phyloP scores from a whole-genome alignment of 2,888 invertebrate genomes.

The Agrochola lychnidis region DNA sequence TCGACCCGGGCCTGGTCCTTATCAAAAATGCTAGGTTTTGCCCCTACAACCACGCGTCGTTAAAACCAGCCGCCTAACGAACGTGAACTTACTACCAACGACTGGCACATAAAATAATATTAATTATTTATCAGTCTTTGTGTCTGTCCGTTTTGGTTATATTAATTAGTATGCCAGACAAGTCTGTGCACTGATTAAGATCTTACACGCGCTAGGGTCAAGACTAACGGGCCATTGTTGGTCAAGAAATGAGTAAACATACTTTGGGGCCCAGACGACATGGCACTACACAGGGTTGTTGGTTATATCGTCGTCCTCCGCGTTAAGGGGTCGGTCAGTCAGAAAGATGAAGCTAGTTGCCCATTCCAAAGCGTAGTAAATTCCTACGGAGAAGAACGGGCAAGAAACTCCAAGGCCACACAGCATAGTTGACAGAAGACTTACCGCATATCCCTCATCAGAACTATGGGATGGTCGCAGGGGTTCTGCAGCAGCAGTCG shows the following conservation, averaged over 20 bases:
- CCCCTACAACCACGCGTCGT: neutral
- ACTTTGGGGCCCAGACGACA: neutral
- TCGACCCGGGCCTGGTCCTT: too few relatives aligned
- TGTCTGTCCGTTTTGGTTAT: constrained; percentile 20
- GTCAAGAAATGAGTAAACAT: neutral
- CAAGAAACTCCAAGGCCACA: neutral
- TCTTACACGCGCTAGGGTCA: constrained; percentile 8
- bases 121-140: constrained; percentile 39
- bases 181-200: constrained; percentile 24
- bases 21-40: neutral
- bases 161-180: constrained; percentile 19
- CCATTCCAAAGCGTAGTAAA: neutral
- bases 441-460: constrained; percentile 95
- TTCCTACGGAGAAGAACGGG: neutral
- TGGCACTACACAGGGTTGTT: too few relatives aligned
- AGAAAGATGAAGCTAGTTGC: neutral
- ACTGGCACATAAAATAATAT: constrained; percentile 26
- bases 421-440: neutral
- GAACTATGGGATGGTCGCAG: constrained; percentile 96
- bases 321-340: too few relatives aligned
- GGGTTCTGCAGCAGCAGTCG: constrained; percentile 95
- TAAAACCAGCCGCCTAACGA: neutral
- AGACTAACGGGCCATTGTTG: neutral
- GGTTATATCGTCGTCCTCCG: too few relatives aligned
- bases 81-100: constrained; percentile 39